These are phyloP conservation scores for Syritta pipiens DNA, from an alignment of 2,888 invertebrate genomes.

Conservation along the genomic window DNA sequence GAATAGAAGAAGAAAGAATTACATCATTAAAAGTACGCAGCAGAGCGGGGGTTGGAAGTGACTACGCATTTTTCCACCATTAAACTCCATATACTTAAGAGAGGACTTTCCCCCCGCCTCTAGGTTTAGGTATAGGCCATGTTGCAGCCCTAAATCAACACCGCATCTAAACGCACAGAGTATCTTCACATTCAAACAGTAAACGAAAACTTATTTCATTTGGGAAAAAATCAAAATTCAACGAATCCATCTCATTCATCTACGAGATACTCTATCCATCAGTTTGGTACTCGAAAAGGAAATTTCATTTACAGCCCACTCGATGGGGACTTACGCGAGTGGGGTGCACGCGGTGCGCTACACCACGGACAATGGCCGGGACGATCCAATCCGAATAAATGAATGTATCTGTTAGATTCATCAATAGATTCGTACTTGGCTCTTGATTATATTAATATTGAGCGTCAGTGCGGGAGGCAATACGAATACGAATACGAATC, in stretches of 20 bases:
- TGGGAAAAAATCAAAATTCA: conserved; percentile 59
- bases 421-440: conserved; percentile 69
- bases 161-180: conserved; percentile 40
- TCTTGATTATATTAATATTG: conserved; percentile 69
- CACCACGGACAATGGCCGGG: conserved; percentile 1
- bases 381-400: conserved; percentile 56
- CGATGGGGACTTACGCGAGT: conserved; percentile 27
- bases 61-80: conserved; percentile 61
- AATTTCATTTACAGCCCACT: conserved; percentile 58
- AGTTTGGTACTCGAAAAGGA: conserved; percentile 52
- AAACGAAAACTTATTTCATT: conserved; percentile 56
- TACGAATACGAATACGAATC: conserved; percentile 60
- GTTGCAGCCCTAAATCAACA: conserved; percentile 67
- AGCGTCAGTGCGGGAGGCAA: conserved; percentile 61
- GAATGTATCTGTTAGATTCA: conserved; percentile 69
- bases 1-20: conserved; percentile 35
- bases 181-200: conserved; percentile 28
- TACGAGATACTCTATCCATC: conserved; percentile 58
- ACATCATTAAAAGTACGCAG: conserved; percentile 56
- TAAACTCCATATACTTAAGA: conserved; percentile 49
- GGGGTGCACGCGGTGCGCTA: not conserved
- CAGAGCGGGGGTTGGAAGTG: conserved; percentile 41
- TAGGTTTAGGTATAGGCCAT: not conserved
- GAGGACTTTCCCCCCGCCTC: conserved; percentile 2
- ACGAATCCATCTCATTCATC: conserved; percentile 45